Base-by-base conservation (phyloP, 2,888 invertebrate genomes). In the Drosophila antonietae region DNA sequence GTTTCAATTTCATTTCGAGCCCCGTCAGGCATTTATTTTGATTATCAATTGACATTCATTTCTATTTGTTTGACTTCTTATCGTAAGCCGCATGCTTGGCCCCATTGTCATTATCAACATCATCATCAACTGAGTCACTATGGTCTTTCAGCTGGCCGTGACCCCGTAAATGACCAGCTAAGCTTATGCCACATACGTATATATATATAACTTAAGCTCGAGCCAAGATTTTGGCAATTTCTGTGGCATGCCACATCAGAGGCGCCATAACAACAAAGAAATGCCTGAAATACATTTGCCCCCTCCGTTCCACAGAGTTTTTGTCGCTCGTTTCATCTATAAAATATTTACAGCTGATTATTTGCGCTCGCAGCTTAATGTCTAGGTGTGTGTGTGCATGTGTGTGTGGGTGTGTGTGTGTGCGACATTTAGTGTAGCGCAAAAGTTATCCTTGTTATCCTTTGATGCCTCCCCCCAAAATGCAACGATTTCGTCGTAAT, bases 11-110 rank as follows among this genome's bases (percentile, higher is more conserved):
- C 47, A 39, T 23, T 47, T 14, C 7, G 39, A 49, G 55, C 46
- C 62, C 62, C 78, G 77, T 75, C 66, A 39, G 77, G 86, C 90
- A 92, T 92, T 91, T 91, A 90, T 92, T 92, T 92, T 91, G 91
- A 92, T 92, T 92, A 92, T 83, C 80, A 85, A 86, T 83, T 81
- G 91, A 90, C 92, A 92, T 92, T 91, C 84, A 88, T 92, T 92
- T 92, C 91, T 91, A 92, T 92, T 92, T 91, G 80, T 74, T 80
- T 80, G 66, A 68, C 80, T 87, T 80, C 89, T 88, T 89, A 89
- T 87, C 84, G 57, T 86, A 84, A 84, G 81, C 87, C 87, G 28
- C 68, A 65, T 72, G 73, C 49, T 70, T 23, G 39, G 59, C 28
- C 59, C 14, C 69, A 68, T 55, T 67, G 44, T 37, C 73, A 43